Base-by-base conservation (phyloP, 1,140 invertebrate genomes). In the Drosophila suzukii region DNA sequence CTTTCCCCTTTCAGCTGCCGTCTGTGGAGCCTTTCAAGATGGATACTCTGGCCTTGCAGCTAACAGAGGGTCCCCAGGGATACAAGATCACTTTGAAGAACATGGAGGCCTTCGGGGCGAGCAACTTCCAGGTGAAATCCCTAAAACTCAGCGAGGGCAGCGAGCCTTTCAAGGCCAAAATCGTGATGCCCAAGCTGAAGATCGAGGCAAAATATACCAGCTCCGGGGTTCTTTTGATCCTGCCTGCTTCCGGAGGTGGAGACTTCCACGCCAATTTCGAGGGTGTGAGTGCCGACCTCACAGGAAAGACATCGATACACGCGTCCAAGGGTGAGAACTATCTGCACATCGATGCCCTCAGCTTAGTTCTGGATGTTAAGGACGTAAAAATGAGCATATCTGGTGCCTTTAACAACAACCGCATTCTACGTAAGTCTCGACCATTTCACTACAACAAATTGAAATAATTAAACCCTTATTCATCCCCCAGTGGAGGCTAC, bases 141-240 rank as follows among this genome's bases (percentile, higher is more conserved):
- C 93, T 96, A 57, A 95, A 94, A 73, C 86, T 95, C 32, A 93
- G 93, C 67, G 92, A 93, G 60, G 92, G 93, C 11, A 94, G 93
- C 12, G 93, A 94, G 90, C 94, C 95, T 36, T 96, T 96, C 83
- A 94, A 95, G 85, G 95, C 94, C 8, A 93, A 93, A 76, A 93
- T 96, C 46, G 92, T 93, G 72, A 95, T 96, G 90, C 95, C 95
- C n/a, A 93, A 93, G 66, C 93, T 96, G 79, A 93, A 93, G 78
- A 94, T 96, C 72, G 93, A 95, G 74, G 94, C 95, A 3, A 94
- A 94, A 78, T 96, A 96, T 91, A 94, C 94, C n/a, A 96, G 95
- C 81, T 94, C 94, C 53, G 95, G 95, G 0, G 94, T 96, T 5
- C 91, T 96, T 24, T 93, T 96, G 53, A 96, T 96, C 54, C 93